Conservation (phyloP, 2,113 vertebrate species). For the Vulpes ferrilata region DNA sequence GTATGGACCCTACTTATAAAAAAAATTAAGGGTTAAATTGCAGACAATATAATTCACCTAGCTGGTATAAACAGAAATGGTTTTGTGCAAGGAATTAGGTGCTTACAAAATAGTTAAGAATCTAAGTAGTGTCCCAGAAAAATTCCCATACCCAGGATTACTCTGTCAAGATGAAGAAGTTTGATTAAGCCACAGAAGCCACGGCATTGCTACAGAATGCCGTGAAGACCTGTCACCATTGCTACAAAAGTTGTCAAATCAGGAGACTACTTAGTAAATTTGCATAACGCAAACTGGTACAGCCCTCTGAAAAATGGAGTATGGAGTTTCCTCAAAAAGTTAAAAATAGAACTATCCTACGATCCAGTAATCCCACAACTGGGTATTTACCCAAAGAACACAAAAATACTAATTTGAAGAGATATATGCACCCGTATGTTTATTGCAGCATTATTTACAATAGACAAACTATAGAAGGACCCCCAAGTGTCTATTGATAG, state of each 20-base stretch:
- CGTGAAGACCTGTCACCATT: accelerated
- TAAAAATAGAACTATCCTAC: background rate
- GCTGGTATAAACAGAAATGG: background rate
- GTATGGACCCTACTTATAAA: background rate
- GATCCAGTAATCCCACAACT: background rate
- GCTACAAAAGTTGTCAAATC: background rate
- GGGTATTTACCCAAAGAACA: background rate
- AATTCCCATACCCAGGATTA: background rate
- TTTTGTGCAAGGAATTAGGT: background rate
- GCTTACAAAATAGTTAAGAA: background rate
- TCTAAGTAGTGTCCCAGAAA: background rate
- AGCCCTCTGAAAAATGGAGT: background rate
- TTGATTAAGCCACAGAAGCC: too few species aligned
- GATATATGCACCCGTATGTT: background rate
- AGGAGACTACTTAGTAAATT: background rate
- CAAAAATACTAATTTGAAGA: background rate
- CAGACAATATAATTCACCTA: background rate
- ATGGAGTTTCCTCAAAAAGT: background rate
- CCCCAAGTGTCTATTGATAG: background rate
- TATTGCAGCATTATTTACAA: background rate
- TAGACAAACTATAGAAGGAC: background rate
- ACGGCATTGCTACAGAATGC: background rate
- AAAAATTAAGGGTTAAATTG: background rate
- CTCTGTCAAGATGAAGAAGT: background rate
- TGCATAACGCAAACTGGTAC: background rate